Evolutionary conservation across 2,113 vertebrate species (phyloP).

Genomic region (Erinaceus europaeus): DNA sequence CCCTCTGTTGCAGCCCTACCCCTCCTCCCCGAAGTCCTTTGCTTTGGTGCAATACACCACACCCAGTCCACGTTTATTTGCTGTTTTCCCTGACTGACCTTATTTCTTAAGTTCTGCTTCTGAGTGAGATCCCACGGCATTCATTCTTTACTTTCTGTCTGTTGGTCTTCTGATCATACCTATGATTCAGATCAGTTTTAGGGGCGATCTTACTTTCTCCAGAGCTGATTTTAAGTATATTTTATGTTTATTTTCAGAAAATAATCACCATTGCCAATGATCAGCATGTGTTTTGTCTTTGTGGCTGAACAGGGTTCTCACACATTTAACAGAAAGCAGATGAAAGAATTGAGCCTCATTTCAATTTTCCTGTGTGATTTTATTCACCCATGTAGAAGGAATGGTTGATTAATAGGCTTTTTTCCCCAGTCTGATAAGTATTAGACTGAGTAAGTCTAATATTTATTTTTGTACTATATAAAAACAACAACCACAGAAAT

Average conservation of each 20-base stretch:
- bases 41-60: too few relatives aligned
- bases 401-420: too few relatives aligned
- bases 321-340: not conserved
- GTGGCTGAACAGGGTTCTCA: not conserved
- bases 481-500: too few relatives aligned
- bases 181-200: not conserved
- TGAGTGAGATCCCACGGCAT: too few relatives aligned
- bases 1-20: too few relatives aligned
- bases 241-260: not conserved
- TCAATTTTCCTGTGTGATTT: not conserved
- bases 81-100: too few relatives aligned
- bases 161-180: not conserved
- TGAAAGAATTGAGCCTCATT: not conserved
- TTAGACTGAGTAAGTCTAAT: not conserved
- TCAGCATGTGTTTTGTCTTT: not conserved
- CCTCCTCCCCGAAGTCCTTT: too few relatives aligned
- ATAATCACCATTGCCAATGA: not conserved
- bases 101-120: too few relatives aligned
- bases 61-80: too few relatives aligned
- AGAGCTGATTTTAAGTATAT: slow-evolving; percentile 12
- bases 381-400: not conserved
- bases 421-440: too few relatives aligned
- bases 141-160: too few relatives aligned
- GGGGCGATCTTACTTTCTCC: not conserved
- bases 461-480: not conserved